These are phyloP conservation scores for Hylaeus anthracinus DNA, from an alignment of 1,140 invertebrate species.

Conservation along the genomic window DNA sequence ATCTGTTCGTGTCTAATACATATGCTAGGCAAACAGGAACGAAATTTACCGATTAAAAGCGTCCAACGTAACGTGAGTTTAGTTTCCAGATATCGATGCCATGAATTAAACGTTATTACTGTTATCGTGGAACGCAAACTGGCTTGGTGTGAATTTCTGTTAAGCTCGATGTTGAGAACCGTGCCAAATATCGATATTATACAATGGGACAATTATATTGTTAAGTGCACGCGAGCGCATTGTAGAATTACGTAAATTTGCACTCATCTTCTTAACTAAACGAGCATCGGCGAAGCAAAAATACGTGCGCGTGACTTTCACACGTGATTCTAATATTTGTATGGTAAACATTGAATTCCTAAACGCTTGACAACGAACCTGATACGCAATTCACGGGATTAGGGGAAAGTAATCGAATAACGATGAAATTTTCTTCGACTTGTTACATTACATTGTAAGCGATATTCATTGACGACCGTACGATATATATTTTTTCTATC, in stretches of 20 bases:
- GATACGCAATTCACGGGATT: background rate
- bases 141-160: background rate
- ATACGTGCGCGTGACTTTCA: background rate
- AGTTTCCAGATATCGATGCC: too few species aligned
- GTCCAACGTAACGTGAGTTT: background rate
- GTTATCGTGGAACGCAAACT: background rate
- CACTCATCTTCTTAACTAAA: background rate
- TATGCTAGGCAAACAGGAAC: background rate
- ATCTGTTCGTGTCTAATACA: background rate
- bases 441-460: background rate
- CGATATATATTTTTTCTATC: slow-evolving; percentile 34
- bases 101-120: background rate
- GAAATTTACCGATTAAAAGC: background rate
- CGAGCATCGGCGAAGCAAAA: background rate
- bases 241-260: background rate
- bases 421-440: background rate
- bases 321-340: background rate
- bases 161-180: background rate
- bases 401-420: background rate
- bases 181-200: slow-evolving; percentile 6
- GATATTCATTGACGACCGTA: background rate
- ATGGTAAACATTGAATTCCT: background rate
- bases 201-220: background rate
- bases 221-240: background rate
- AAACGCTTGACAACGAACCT: background rate